Base-by-base conservation (phyloP, 2,797 vertebrate genomes). In the Myripristis jacobus region DNA sequence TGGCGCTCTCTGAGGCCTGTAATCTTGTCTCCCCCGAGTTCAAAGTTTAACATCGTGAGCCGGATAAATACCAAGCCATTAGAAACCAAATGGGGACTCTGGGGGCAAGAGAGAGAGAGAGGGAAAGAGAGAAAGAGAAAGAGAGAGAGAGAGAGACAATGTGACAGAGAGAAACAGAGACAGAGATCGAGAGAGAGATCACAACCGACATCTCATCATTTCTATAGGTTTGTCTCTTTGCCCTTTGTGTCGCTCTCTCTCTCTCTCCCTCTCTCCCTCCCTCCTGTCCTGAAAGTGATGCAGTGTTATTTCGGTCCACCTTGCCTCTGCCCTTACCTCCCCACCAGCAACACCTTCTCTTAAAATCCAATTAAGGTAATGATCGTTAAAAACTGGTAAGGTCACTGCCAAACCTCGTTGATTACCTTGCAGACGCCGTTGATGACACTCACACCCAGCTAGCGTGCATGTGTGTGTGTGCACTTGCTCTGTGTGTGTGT, bases 331-430 rank as follows among this genome's bases (percentile, higher is more conserved):
- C 18, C 5, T 58, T n/a, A 15, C 11, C 41, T 15, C 2, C 0
- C 18, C 0, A 1, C 44, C 6, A 1, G 44, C 12, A 4, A 7
- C 52, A 43, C 63, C 66, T 18, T 66, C 54, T 80, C 11, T 77
- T 82, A 77, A 76, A 87, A 74, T 80, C 73, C 61, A 81, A 81
- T 86, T 78, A 83, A 72, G 48, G 62, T 85, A 78, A 83, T 66
- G 74, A 75, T 79, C 76, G 25, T 19, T 72, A 84, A 78, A 79
- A 87, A 71, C 47, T 78, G 63, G 63, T 80, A 83, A 87, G 80
- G 84, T 84, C 79, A 84, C 47, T 3, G 62, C 25, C 41, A 27
- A 74, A 66, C 55, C 68, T 69, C 67, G 47, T 50, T 90, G 85
- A 90, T 90, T 81, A 74, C 78, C 74, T 0, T 64, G 62, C 66